phyloP scores from a whole-genome alignment of 2,113 vertebrate genomes.

The Poicephalus gulielmi region DNA sequence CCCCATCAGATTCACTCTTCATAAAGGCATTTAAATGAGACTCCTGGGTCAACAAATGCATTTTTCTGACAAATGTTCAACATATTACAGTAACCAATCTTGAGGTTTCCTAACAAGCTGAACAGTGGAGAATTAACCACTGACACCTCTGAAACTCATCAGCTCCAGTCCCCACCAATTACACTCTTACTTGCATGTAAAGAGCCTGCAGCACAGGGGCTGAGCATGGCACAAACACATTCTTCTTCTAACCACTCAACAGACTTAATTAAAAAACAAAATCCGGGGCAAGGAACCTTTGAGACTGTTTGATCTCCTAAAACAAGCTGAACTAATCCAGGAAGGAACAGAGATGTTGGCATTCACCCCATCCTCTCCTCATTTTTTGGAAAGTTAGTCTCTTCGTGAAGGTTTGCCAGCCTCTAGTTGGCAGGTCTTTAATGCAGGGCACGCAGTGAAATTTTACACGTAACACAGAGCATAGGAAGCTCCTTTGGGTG shows the following conservation, averaged over 20 bases:
- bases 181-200: background rate
- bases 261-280: background rate
- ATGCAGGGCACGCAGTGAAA: background rate
- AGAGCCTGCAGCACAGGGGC: background rate
- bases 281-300: background rate
- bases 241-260: background rate
- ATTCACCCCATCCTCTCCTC: accelerated
- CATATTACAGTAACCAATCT: background rate
- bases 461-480: background rate
- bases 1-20: background rate
- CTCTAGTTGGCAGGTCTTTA: background rate
- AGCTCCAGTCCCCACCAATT: background rate
- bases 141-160: background rate
- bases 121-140: background rate
- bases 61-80: background rate
- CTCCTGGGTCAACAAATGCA: background rate
- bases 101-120: background rate
- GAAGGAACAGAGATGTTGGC: background rate
- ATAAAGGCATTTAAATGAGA: background rate
- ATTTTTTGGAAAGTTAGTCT: background rate
- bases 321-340: background rate
- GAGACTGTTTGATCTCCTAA: background rate
- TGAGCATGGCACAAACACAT: background rate
- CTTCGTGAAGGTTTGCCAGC: background rate
- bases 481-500: background rate